phyloP scores from a whole-genome alignment of 2,888 invertebrate genomes.

The Eulithis testata region DNA sequence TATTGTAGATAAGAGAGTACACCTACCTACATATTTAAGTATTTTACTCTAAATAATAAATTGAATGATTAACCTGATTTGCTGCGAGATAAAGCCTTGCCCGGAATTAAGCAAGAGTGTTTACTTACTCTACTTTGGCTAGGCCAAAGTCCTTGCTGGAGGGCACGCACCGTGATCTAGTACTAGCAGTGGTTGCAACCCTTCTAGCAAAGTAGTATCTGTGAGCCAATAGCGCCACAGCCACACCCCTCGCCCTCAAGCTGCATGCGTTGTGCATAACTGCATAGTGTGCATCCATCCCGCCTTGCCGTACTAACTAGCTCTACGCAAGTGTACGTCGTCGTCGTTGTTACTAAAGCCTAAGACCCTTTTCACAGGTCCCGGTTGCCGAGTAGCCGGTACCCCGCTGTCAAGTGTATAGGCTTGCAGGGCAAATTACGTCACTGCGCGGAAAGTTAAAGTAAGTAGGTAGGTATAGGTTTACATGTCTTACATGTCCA shows the following conservation, averaged over 20 bases:
- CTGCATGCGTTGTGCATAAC: slow-evolving; percentile 9
- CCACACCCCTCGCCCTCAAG: slow-evolving; percentile 52
- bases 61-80: not conserved
- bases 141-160: not conserved
- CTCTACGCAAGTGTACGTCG: not conserved
- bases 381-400: no score
- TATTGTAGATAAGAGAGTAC: no score
- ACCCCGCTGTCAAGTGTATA: no score
- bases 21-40: no score
- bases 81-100: not conserved
- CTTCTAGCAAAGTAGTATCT: slow-evolving; percentile 34
- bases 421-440: no score
- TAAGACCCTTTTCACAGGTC: no score
- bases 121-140: no score
- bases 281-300: slow-evolving; percentile 48
- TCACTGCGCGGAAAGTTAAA: no score
- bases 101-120: not conserved
- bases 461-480: no score
- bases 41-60: not conserved
- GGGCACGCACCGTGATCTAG: slow-evolving; percentile 7
- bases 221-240: slow-evolving; percentile 54
- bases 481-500: no score
- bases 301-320: slow-evolving; percentile 41
- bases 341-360: not conserved
- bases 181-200: slow-evolving; percentile 34